These are phyloP conservation scores for Vesta saturnalis DNA, from an alignment of 2,888 invertebrate genomes.

Conservation along the genomic window DNA sequence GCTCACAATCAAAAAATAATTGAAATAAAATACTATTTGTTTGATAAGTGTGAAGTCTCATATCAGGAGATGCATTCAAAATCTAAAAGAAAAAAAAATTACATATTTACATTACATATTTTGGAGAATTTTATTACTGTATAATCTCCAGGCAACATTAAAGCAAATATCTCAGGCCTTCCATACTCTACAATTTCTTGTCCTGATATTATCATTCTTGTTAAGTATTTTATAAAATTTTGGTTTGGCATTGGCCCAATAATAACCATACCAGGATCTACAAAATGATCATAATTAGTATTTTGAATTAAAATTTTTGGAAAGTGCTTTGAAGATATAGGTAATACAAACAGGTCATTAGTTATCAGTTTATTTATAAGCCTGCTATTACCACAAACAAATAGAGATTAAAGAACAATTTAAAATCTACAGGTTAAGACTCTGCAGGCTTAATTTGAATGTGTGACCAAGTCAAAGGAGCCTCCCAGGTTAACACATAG, in stretches of 20 bases:
- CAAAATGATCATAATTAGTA: too few relatives aligned
- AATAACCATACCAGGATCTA: constrained; percentile 68
- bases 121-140: too few relatives aligned
- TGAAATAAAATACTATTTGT: constrained; percentile 72
- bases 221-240: constrained; percentile 70
- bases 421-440: too few relatives aligned
- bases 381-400: too few relatives aligned
- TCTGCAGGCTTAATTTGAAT: too few relatives aligned
- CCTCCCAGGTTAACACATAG: too few relatives aligned
- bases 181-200: constrained; percentile 67
- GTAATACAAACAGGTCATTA: too few relatives aligned
- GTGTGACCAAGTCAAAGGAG: too few relatives aligned
- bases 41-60: constrained; percentile 66
- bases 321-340: too few relatives aligned
- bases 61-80: constrained; percentile 67
- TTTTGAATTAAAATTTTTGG: too few relatives aligned
- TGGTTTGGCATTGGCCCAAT: constrained; percentile 68
- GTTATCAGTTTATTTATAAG: too few relatives aligned
- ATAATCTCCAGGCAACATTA: constrained; percentile 70
- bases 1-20: constrained; percentile 71
- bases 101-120: constrained; percentile 62
- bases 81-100: constrained; percentile 56
- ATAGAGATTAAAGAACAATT: too few relatives aligned
- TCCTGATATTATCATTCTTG: constrained; percentile 70
- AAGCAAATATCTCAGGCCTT: constrained; percentile 70